These are phyloP conservation scores for Cyclargus thomasi DNA, from an alignment of 1,140 invertebrate species.

Conservation along the genomic window DNA sequence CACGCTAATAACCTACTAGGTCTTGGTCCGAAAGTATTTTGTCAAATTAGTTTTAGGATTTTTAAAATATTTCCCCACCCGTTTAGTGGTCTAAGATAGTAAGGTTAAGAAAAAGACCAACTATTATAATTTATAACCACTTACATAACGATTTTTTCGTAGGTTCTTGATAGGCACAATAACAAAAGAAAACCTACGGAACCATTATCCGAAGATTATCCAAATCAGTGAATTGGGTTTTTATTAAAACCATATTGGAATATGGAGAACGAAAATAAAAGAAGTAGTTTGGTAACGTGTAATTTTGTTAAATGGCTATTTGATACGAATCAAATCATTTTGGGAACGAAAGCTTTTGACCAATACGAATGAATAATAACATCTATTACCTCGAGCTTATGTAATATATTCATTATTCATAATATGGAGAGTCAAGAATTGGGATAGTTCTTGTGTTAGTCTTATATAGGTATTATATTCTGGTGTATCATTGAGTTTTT, in stretches of 20 bases:
- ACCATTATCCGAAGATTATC: slow-evolving; percentile 21
- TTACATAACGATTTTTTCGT: no score
- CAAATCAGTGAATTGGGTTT: slow-evolving; percentile 35
- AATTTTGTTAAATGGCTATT: slow-evolving; percentile 70
- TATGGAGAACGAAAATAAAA: slow-evolving; percentile 62
- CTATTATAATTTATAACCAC: no score
- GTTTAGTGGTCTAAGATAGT: no score
- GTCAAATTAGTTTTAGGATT: no score
- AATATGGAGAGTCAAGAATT: background rate
- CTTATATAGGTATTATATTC: no score
- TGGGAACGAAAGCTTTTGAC: slow-evolving; percentile 46
- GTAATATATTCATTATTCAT: slow-evolving; percentile 1
- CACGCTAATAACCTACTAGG: no score
- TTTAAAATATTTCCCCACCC: no score
- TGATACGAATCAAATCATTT: slow-evolving; percentile 67
- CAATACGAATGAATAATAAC: slow-evolving; percentile 19
- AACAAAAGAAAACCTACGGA: slow-evolving; percentile 33
- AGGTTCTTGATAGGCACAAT: no score
- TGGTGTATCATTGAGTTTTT: no score
- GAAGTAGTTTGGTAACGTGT: slow-evolving; percentile 59
- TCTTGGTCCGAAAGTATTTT: no score
- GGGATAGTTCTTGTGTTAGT: background rate
- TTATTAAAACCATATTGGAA: slow-evolving; percentile 63
- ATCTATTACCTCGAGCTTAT: background rate
- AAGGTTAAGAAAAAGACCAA: no score